A percentile compares a stretch with the other conserved stretches of the same genome.
phyloP scores from a whole-genome alignment of 2,113 vertebrate genomes.

The Rhizomys pruinosus region DNA sequence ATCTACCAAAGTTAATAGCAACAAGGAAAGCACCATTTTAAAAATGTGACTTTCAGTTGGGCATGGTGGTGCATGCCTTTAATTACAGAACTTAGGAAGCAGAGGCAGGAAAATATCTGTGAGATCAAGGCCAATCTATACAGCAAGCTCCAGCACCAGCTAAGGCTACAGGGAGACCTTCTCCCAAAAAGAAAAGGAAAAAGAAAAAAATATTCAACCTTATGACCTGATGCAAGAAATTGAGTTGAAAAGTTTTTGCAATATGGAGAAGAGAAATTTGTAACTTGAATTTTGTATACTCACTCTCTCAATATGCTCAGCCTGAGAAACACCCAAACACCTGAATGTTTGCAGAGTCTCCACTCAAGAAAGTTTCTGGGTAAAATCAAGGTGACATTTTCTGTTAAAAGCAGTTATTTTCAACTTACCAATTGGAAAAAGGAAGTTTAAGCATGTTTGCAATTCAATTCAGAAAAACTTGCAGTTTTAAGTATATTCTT shows the following conservation, averaged over 20 bases:
- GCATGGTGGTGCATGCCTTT: too few species aligned
- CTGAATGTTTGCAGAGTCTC: background rate
- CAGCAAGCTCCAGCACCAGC: too few species aligned
- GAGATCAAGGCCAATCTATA: too few species aligned
- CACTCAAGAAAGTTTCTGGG: background rate
- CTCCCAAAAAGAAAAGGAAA: too few species aligned
- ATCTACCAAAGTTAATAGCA: background rate
- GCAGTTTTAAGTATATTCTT: conserved; percentile 33
- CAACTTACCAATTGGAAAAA: background rate
- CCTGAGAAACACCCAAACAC: background rate
- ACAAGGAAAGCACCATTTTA: background rate
- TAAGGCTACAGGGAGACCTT: too few species aligned
- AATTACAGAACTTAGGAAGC: too few species aligned
- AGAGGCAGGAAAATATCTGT: too few species aligned
- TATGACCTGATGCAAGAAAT: background rate
- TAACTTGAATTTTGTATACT: background rate
- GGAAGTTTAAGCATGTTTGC: background rate
- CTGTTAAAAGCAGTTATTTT: conserved; percentile 25
- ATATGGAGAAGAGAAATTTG: too few species aligned
- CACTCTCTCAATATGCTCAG: background rate
- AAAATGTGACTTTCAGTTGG: background rate
- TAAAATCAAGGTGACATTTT: conserved; percentile 12
- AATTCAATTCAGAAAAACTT: background rate
- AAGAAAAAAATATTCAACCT: background rate
- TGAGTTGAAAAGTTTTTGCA: background rate